Base-by-base conservation (phyloP, 1,140 invertebrate genomes). In the Aphaenogaster ashmeadi region DNA sequence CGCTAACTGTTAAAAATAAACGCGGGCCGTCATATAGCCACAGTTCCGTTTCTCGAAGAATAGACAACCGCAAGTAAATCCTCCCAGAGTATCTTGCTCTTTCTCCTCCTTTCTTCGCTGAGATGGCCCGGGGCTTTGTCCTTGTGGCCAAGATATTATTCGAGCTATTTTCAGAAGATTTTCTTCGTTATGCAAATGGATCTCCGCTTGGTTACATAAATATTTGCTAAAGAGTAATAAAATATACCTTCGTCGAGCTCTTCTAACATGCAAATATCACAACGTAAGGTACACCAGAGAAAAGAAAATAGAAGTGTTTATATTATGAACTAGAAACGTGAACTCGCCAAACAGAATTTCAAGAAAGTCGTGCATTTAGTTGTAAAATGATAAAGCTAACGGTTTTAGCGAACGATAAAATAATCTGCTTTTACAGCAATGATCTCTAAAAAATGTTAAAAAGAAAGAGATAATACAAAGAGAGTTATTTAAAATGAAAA, bases 161-260 rank as follows among this genome's bases (percentile, higher is more conserved):
- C 80, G 41, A 60, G 27, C 27, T 47, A 84, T 84, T 84, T 83
- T 60, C 38, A 71, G n/a, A 47, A 72, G 69, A 74, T 74, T 74
- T 84, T 84, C 69, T 75, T 27, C 33, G 18, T 74, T 75, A 50
- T 84, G 80, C 80, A 84, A 84, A 84, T 84, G 56, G 80, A 84
- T 84, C 72, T 75, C 80, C 69, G 69, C 80, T 75, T 74, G 69
- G 80, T 75, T 84, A 84, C 69, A 74, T 84, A 84, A 84, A 84
- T 84, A 84, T 84, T 84, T 84, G 54, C 69, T 60, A 38, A 75
- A 71, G 41, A 74, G 54, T 84, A 84, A 84, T 75, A 56, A 74
- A 21, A 84, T 74, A 84, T 50, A 84, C 54, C 56, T 83, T 72
- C 41, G 47, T 36, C 36, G 33, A 54, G 78, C 64, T 27, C 7